Evolutionary conservation across 2,888 invertebrate species (phyloP), one percentile per base, ranked within the genome.

Genomic region (Eupeodes latifasciatus): DNA sequence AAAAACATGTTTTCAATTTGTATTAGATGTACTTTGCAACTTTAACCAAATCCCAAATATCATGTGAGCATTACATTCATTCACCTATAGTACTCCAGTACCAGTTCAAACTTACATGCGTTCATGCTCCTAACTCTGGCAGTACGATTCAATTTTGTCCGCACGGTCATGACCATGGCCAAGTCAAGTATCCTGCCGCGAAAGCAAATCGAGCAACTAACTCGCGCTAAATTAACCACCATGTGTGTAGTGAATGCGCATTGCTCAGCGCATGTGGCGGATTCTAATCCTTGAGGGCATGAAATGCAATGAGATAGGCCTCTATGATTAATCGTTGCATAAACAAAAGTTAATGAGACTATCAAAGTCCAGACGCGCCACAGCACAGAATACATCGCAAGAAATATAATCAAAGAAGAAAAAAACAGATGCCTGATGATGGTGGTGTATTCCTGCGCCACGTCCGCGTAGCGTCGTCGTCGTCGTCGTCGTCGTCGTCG

Each of bases 291-390:
- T 81, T 61, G 74, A 75, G 81, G 81, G 57, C 81, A 81, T 69
- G 64, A 81, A 71, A 67, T 85, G 81, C 75, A 81, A 78, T 75
- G 69, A 85, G 81, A 88, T 88, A 88, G 88, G 84, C 78, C 69
- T 4, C 81, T 36, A 71, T 85, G 88, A 88, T 88, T 85, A 88
- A 88, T 88, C 77, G 88, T 74, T 88, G 85, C 88, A 88, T 85
- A 88, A 88, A 88, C 88, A 88, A 88, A 85, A 88, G 88, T 88
- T 88, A 88, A 88, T 88, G 88, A 85, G 88, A 88, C 85, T 88
- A 88, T 88, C 88, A 85, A 85, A 78, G 88, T 88, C 85, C 88
- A 75, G 80, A 69, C 67, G 80, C 72, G 47, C 76, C 71, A 74
- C 12, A 55, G n/a, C 4, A 16, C 36, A 10, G 49, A 10, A 27